A percentile compares a stretch with the other conserved stretches of the same genome.
These are phyloP conservation scores for Orientallactaga bullata DNA, from an alignment of 2,113 vertebrate species.

Conservation along the genomic window DNA sequence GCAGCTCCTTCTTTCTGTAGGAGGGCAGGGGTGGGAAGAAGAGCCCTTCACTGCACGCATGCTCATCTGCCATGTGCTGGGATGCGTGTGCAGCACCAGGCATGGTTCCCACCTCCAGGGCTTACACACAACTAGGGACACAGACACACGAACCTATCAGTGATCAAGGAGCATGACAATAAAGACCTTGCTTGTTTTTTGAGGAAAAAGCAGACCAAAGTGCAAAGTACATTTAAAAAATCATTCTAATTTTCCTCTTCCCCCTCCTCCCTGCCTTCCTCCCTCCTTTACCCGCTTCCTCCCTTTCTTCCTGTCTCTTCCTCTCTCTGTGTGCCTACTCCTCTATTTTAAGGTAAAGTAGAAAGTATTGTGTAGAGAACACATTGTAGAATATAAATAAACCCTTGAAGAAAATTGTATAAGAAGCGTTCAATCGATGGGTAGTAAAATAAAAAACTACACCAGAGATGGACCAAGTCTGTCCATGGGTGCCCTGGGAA, in stretches of 20 bases:
- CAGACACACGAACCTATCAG: neutral
- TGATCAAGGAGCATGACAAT: neutral
- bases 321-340: no score
- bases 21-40: neutral
- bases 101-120: neutral
- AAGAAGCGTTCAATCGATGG: neutral
- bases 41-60: fast-evolving
- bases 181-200: neutral
- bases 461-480: neutral
- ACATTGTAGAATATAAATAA: conserved; percentile 5
- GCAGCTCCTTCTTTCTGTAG: neutral
- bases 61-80: fast-evolving
- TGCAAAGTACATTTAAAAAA: neutral
- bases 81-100: neutral
- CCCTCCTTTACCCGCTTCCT: no score
- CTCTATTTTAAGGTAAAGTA: neutral
- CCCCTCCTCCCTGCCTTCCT: no score
- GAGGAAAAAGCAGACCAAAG: conserved; percentile 24
- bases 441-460: neutral
- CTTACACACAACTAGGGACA: neutral
- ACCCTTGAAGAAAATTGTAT: neutral
- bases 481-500: neutral
- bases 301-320: no score
- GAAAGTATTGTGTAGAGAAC: neutral
- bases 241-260: no score